phyloP scores from a whole-genome alignment of 1,140 invertebrate genomes.

The Agraylea sexmaculata region DNA sequence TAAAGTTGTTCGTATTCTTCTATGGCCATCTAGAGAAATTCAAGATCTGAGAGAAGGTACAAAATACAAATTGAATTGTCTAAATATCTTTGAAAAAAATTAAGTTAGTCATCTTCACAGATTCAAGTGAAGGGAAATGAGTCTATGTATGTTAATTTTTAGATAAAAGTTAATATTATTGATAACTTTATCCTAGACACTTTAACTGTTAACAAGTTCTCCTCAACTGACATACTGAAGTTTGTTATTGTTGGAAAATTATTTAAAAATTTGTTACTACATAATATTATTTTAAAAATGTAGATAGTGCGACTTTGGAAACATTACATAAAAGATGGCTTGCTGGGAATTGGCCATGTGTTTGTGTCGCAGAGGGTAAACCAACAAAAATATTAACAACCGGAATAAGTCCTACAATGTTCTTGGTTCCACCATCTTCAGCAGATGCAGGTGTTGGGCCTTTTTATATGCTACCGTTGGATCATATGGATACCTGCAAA shows the following conservation, averaged over 20 bases:
- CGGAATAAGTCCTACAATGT: conserved; percentile 26
- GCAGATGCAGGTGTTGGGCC: conserved; percentile 65
- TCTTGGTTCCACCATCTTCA: conserved; percentile 55
- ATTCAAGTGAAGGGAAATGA: neutral
- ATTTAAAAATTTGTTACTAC: neutral
- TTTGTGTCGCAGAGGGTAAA: conserved; percentile 16
- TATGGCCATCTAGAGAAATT: conserved; percentile 71
- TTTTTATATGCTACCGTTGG: conserved; percentile 57
- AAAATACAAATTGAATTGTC: conserved; percentile 5
- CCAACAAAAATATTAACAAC: conserved; percentile 12
- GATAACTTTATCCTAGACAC: too few relatives aligned
- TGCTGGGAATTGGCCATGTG: conserved; percentile 15
- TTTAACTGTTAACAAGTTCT: too few relatives aligned
- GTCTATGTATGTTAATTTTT: conserved; percentile 8
- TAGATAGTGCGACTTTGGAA: conserved; percentile 15
- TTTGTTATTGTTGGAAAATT: too few relatives aligned
- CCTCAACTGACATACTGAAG: too few relatives aligned
- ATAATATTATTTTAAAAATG: conserved; percentile 1
- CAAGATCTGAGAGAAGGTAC: conserved; percentile 62
- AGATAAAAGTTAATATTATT: too few relatives aligned
- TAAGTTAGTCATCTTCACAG: neutral
- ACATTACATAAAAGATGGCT: conserved; percentile 16
- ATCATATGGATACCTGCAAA: conserved; percentile 73
- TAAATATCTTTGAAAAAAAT: neutral
- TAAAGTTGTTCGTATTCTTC: conserved; percentile 51